Evolutionary conservation across 2,888 invertebrate genomes (phyloP).

Genomic region (Drosophila mettleri): DNA sequence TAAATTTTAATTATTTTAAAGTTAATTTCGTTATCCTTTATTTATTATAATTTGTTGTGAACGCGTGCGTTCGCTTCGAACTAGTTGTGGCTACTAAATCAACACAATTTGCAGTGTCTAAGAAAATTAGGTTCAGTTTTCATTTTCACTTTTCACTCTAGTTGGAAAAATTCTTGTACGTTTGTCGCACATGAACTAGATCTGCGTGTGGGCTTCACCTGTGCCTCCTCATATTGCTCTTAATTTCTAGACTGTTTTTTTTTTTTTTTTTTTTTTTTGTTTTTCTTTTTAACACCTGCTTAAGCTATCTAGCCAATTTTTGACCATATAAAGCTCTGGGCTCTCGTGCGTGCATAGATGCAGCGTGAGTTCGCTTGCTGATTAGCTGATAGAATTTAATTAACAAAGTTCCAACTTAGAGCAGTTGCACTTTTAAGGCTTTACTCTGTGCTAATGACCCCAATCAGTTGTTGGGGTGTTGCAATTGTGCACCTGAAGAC

Average conservation of each 20-base stretch:
- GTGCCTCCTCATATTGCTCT: conserved; percentile 5
- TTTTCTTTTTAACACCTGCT: conserved; percentile 1
- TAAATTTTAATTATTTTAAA: neutral
- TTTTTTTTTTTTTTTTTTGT: conserved; percentile 1
- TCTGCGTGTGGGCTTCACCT: conserved; percentile 56
- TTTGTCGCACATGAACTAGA: conserved; percentile 51
- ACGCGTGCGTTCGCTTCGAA: conserved; percentile 59
- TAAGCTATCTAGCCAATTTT: conserved; percentile 27
- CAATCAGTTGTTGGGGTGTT: conserved; percentile 31
- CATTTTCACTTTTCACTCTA: conserved; percentile 31
- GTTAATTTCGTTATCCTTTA: conserved; percentile 8
- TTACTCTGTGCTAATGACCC: conserved; percentile 56
- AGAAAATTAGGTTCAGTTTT: conserved; percentile 55
- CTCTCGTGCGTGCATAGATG: conserved; percentile 38
- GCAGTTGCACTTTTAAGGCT: conserved; percentile 56
- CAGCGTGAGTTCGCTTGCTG: conserved; percentile 10
- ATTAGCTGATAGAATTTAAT: conserved; percentile 42
- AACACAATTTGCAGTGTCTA: conserved; percentile 27
- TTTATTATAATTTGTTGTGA: conserved; percentile 3
- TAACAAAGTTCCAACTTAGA: conserved; percentile 26
- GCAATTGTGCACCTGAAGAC: conserved; percentile 1
- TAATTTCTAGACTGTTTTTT: conserved; percentile 10
- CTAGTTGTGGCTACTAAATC: conserved; percentile 58
- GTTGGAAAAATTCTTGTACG: conserved; percentile 31
- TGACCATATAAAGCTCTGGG: conserved; percentile 52